Evolutionary conservation across 2,113 vertebrate species (phyloP).

Genomic region (Sapajus apella): DNA sequence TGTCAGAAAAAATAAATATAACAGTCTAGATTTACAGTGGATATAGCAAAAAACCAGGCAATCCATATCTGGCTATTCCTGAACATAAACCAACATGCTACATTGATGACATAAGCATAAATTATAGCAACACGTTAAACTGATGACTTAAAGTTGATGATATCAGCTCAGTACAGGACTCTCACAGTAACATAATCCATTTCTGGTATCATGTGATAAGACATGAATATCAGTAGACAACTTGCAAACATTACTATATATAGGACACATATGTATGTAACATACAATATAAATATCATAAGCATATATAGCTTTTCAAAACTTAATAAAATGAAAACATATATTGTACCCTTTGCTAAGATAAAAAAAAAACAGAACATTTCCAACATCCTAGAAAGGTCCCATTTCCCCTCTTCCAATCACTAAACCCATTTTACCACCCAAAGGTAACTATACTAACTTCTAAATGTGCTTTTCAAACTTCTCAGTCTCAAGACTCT

Average conservation of each 20-base stretch:
- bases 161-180: background rate
- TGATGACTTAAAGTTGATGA: background rate
- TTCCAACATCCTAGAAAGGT: background rate
- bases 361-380: background rate
- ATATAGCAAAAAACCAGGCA: background rate
- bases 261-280: background rate
- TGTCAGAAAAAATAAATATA: background rate
- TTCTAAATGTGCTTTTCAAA: conserved; percentile 6
- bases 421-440: conserved; percentile 2
- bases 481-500: background rate
- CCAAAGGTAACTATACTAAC: background rate
- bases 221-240: background rate
- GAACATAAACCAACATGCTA: background rate
- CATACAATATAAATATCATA: background rate
- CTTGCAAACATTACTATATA: background rate
- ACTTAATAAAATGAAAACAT: background rate
- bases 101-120: background rate
- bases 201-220: background rate
- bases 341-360: background rate
- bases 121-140: background rate
- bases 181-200: background rate
- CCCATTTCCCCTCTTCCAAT: background rate
- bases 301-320: conserved; percentile 36
- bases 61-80: background rate
- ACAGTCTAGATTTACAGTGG: background rate